Conservation (phyloP, 1,140 invertebrate genomes). For the Drosophila seguyi region DNA sequence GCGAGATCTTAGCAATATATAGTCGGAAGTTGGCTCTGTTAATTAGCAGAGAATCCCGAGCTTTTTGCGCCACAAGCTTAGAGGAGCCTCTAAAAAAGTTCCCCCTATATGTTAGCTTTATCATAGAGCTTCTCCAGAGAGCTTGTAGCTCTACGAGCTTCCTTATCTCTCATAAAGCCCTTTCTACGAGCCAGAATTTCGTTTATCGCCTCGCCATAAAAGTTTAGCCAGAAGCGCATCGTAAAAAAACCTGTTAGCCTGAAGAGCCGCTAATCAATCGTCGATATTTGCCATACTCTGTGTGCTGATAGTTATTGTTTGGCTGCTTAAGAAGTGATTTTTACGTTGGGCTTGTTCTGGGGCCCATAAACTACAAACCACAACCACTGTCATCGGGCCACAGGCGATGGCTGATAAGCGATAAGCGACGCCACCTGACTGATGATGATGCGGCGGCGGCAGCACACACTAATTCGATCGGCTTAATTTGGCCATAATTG, state of each 20-base stretch:
- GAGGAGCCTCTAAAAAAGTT: too few relatives aligned
- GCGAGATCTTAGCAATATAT: constrained; percentile 7
- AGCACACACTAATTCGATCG: constrained; percentile 23
- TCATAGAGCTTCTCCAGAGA: neutral
- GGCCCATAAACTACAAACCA: constrained; percentile 12
- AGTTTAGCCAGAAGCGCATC: constrained; percentile 30
- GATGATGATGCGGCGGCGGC: constrained; percentile 15
- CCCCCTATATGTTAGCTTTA: constrained; percentile 13
- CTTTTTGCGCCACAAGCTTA: too few relatives aligned
- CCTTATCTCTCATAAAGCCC: constrained; percentile 15
- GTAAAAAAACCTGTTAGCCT: constrained; percentile 29
- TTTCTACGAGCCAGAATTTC: neutral
- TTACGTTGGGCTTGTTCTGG: neutral
- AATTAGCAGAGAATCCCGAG: constrained; percentile 32
- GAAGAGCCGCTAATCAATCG: constrained; percentile 50
- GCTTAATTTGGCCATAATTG: constrained; percentile 51
- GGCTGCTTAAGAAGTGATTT: constrained; percentile 60
- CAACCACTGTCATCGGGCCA: constrained; percentile 16
- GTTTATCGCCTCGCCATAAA: constrained; percentile 7
- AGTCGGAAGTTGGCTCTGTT: constrained; percentile 25
- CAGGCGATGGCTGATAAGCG: neutral
- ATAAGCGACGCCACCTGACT: constrained; percentile 15
- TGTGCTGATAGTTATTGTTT: constrained; percentile 9
- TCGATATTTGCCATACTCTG: constrained; percentile 19
- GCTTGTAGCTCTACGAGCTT: constrained; percentile 3